A percentile compares a stretch with the other conserved stretches of the same genome.
Evolutionary conservation across 2,797 vertebrate species (phyloP).

Genomic region (Pteropus rufus): DNA sequence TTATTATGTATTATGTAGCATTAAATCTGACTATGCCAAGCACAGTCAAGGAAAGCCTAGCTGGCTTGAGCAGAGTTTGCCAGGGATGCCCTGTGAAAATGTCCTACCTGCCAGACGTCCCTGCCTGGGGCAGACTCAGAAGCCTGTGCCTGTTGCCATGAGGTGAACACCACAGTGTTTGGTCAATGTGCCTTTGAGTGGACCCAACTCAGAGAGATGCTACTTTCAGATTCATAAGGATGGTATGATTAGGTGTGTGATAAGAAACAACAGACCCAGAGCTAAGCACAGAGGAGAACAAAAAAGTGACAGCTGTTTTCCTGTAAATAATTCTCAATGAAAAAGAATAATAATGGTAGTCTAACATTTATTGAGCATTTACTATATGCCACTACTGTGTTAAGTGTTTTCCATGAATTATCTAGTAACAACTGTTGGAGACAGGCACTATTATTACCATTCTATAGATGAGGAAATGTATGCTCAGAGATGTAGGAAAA

Average conservation of each 20-base stretch:
- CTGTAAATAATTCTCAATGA: slow-evolving; percentile 1
- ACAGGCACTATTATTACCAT: neutral
- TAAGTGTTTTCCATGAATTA: slow-evolving; percentile 25
- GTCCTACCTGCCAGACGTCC: neutral
- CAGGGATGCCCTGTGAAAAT: slow-evolving; percentile 21
- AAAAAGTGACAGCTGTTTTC: neutral
- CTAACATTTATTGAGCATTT: slow-evolving; percentile 4
- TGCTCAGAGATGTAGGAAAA: neutral
- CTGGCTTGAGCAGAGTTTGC: slow-evolving; percentile 37
- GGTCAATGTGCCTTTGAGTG: slow-evolving; percentile 11
- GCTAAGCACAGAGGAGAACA: neutral
- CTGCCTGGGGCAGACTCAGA: neutral
- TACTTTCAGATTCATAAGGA: slow-evolving; percentile 23
- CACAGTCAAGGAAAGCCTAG: slow-evolving; percentile 14
- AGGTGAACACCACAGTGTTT: neutral
- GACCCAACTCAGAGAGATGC: neutral
- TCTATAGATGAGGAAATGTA: neutral
- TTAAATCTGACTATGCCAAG: slow-evolving; percentile 16
- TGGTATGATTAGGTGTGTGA: neutral
- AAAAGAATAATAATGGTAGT: neutral
- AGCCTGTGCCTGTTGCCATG: neutral
- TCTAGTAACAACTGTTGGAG: neutral
- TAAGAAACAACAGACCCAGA: slow-evolving; percentile 11
- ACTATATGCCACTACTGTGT: neutral
- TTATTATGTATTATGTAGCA: neutral